Evolutionary conservation across 2,113 vertebrate genomes (phyloP), one percentile per base, ranked within the genome.

Genomic region (Gobiocypris rarus): DNA sequence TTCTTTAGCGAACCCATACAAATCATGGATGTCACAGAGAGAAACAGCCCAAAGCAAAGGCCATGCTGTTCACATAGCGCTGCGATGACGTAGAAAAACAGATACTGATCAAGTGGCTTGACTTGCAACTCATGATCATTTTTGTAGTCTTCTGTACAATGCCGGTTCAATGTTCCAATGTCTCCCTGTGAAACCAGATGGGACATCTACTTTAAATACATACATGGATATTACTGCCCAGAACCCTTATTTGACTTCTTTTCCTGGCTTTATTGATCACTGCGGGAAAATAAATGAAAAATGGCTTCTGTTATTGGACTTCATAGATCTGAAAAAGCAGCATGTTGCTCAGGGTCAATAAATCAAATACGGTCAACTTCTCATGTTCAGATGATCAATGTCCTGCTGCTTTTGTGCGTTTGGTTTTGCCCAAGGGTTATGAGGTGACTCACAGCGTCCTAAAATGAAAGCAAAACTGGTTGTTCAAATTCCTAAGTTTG

Each of bases 1-100:
- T 88, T 89, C 84, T 91, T 92, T 89, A 82, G 85, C 70, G 73
- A 86, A 89, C 71, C 85, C 87, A 82, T 84, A 63, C 86, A 89
- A 88, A 89, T 89, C 88, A 89, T 78, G 73, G 83, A 88, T 88
- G 88, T 89, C 86, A 89, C 75, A 79, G 83, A 85, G 83, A 85
- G 84, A 87, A 89, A 85, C 75, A 87, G 59, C 77, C 83, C 75
- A 83, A 85, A 75, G 73, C 82, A 81, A 85, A 88, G 81, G 82
- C 81, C 76, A 79, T 86, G 75, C 82, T 88, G 89, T 89, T 88
- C 90, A 87, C 85, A 84, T 81, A 89, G 87, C 52, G 83, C 71
- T 28, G 71, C 61, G 76, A 77, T 83, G 82, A 83, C 76, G 87
- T 50, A 50, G 78, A 88, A 82, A 22, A 54, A 63, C 78, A 82